Base-by-base conservation (phyloP, 2,797 vertebrate genomes). In the Anas bernieri region DNA sequence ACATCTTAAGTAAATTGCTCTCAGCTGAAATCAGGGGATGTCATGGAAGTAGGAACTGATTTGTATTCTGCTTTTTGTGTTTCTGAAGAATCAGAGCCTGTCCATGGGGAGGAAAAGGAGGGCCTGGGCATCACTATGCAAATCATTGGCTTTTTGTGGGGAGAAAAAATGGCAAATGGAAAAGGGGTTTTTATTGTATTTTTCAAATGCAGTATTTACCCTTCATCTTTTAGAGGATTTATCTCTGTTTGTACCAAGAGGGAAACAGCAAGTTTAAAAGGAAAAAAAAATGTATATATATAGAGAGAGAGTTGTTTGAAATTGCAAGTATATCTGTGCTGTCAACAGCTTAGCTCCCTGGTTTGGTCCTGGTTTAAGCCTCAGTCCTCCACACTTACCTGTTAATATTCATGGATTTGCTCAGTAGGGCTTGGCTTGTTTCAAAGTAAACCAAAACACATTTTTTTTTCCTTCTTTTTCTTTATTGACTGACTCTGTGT, bases 1-100 rank as follows among this genome's bases (percentile, higher is more conserved):
- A 93, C 54, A 95, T 96, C 96, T 87, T 93, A 55, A 64, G 82
- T 79, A 96, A 97, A 96, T 91, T 92, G 92, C 92, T 97, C 86
- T 85, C 69, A 73, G 77, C 82, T 93, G 92, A 90, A 97, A 91
- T 89, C 76, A 75, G 56, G 85, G 68, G 59, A 88, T 94, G 59
- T 61, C 76, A 48, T 39, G 83, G 90, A 90, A 90, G 55, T 6
- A 39, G 37, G 28, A 64, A 28, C 37, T 62, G 61, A 62, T 86
- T 81, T 94, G 79, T 35, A 33, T 66, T 55, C 50, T 81, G 46
- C 17, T 83, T 62, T 39, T 76, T 79, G 83, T 84, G 50, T 20
- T 90, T 89, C 48, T 83, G 66, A 78, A 70, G 87, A 13, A n/a
- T 69, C 69, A 70, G 88, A 95, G 33, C 25, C 50, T 78, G 68